Base-by-base conservation (phyloP, 2,113 vertebrate genomes). In the Aspiorhynchus laticeps region DNA sequence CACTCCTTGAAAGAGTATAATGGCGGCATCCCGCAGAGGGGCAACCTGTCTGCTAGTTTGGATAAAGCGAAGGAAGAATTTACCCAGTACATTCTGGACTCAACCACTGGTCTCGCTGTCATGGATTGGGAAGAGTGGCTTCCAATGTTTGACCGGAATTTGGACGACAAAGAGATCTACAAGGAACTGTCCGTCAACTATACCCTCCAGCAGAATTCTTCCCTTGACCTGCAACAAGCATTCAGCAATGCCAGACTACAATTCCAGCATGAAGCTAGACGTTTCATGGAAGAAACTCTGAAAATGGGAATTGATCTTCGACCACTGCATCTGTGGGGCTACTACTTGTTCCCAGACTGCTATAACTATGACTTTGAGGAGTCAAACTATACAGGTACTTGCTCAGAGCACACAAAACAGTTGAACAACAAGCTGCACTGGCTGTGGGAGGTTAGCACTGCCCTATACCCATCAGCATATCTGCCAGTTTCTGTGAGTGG, bases 81-180 rank as follows among this genome's bases (percentile, higher is more conserved):
- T 24, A 7, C 80, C 2, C 56, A 90, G 59, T 95, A 93, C 85
- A 95, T 98, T 74, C 56, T 88, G 1, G 89, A 95, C 21, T 90
- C 92, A 0, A 51, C 93, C 65, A 88, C 92, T 51, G 97, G 97
- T 14, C 92, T 99, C 89, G 97, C 94, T 67, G 93, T 98, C 69
- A 97, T 99, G 61, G 97, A 98, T 90, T 99, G 97, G 97, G 97
- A 98, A 92, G 93, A 96, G 28, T 99, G 98, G 97, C 94, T 96
- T 17, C 97, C 97, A 11, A 26, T 94, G 2, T 98, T 97, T 96
- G 92, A 88, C 59, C 95, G 94, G 89, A 98, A 98, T 91, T 96
- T 96, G 96, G 94, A 91, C 61, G 90, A 92, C 5, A 98, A 97
- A 85, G 86, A 88, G 10, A 90, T 97, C 86, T 98, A 98, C 24